Conservation (phyloP, 2,113 vertebrate species). For the Corythoichthys haematopterus region DNA sequence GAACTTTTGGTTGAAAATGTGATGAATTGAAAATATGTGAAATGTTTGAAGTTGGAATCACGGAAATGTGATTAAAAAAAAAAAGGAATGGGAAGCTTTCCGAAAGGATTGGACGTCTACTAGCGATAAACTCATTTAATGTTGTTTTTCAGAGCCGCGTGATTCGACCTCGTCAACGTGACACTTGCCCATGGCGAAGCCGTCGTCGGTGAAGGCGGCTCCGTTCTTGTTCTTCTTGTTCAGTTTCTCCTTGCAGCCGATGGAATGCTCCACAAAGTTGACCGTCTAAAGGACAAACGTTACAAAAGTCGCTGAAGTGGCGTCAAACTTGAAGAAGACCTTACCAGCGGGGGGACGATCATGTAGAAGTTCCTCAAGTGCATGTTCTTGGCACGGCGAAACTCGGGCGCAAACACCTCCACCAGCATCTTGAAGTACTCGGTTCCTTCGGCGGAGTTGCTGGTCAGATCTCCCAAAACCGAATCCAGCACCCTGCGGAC, state of each 20-base stretch:
- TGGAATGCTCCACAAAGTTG: constrained; percentile 97
- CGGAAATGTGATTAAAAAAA: too few relatives aligned
- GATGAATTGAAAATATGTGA: too few relatives aligned
- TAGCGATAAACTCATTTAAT: too few relatives aligned
- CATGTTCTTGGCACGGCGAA: constrained; percentile 94
- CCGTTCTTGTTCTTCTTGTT: constrained; percentile 98
- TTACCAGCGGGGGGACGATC: constrained; percentile 92
- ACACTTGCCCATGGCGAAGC: constrained; percentile 95
- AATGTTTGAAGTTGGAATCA: too few relatives aligned
- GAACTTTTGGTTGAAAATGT: too few relatives aligned
- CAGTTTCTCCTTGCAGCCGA: constrained; percentile 94
- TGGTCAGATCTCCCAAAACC: constrained; percentile 87
- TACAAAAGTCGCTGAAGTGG: too few relatives aligned
- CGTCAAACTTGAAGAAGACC: constrained; percentile 31
- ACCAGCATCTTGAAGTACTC: constrained; percentile 99
- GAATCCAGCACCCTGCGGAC: constrained; percentile 76
- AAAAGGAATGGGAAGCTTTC: too few relatives aligned
- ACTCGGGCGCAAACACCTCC: constrained; percentile 91
- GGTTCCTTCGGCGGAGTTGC: constrained; percentile 93
- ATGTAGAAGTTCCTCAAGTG: constrained; percentile 97
- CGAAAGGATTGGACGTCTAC: too few relatives aligned
- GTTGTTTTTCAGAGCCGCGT: background rate
- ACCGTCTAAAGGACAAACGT: constrained; percentile 75
- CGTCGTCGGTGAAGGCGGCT: constrained; percentile 96
- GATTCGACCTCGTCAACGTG: too few relatives aligned